These are phyloP conservation scores for Melanotaenia trifasciata DNA, from an alignment of 2,797 vertebrate genomes.

Conservation along the genomic window DNA sequence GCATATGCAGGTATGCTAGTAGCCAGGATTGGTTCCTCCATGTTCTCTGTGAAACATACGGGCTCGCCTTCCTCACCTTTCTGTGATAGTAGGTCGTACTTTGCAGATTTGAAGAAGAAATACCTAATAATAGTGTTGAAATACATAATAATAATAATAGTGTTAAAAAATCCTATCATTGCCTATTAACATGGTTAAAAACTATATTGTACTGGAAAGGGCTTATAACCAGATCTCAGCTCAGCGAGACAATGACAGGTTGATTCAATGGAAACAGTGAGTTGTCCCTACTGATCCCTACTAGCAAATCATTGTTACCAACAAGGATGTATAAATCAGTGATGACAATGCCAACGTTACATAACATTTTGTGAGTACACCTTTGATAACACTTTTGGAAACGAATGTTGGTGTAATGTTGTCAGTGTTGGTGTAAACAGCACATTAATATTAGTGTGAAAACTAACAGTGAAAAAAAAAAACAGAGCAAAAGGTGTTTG, in stretches of 20 bases:
- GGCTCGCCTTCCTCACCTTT: no score
- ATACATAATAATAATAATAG: no score
- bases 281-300: neutral
- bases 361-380: constrained; percentile 1
- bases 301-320: neutral
- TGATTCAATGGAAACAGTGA: neutral
- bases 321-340: neutral
- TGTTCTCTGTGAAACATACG: no score
- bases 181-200: no score
- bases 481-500: constrained; percentile 30
- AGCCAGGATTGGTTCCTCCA: no score
- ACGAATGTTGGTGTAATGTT: neutral
- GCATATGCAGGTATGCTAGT: no score
- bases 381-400: constrained; percentile 4
- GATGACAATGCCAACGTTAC: neutral
- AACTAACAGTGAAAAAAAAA: neutral
- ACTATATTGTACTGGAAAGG: neutral
- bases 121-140: no score
- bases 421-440: neutral
- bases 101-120: no score
- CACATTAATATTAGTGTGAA: neutral
- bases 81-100: no score
- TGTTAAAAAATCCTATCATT: no score
- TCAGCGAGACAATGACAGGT: neutral
- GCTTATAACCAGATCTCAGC: neutral